Percentiles rank a stretch among this genome's conserved stretches.
phyloP scores from a whole-genome alignment of 2,113 vertebrate species.

The Microcebus jonahi region DNA sequence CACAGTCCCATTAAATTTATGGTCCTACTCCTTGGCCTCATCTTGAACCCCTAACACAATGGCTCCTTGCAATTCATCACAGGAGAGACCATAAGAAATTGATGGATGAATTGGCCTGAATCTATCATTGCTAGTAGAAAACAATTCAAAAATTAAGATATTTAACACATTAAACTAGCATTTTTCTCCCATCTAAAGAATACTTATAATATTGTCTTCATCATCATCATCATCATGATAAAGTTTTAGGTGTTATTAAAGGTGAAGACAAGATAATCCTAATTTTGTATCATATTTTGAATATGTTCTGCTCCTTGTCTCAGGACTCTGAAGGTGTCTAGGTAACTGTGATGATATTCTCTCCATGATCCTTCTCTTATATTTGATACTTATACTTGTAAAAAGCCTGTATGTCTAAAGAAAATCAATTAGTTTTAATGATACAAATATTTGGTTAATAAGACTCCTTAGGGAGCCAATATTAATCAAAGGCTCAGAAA shows the following conservation, averaged over 20 bases:
- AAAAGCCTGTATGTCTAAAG: conserved; percentile 22
- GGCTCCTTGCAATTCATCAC: background rate
- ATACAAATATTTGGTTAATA: conserved; percentile 69
- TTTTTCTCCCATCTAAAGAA: background rate
- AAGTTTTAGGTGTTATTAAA: background rate
- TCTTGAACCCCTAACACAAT: conserved; percentile 15
- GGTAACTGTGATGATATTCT: background rate
- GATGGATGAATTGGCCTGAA: background rate
- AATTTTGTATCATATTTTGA: background rate
- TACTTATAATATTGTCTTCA: background rate
- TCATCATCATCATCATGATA: background rate
- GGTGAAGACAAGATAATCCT: background rate
- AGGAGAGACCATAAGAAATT: background rate
- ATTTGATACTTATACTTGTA: background rate
- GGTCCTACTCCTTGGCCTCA: background rate
- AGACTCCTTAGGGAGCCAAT: conserved; percentile 48
- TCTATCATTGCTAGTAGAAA: conserved; percentile 42
- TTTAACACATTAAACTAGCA: background rate
- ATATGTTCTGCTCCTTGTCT: background rate
- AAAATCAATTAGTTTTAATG: conserved; percentile 57
- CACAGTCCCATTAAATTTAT: conserved; percentile 25
- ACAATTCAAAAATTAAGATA: conserved; percentile 19
- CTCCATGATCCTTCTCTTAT: background rate
- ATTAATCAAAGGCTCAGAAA: conserved; percentile 59
- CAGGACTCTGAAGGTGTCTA: background rate